A percentile compares a stretch with the other conserved stretches of the same genome.
phyloP scores from a whole-genome alignment of 2,797 vertebrate genomes.

The Myripristis jacobus region DNA sequence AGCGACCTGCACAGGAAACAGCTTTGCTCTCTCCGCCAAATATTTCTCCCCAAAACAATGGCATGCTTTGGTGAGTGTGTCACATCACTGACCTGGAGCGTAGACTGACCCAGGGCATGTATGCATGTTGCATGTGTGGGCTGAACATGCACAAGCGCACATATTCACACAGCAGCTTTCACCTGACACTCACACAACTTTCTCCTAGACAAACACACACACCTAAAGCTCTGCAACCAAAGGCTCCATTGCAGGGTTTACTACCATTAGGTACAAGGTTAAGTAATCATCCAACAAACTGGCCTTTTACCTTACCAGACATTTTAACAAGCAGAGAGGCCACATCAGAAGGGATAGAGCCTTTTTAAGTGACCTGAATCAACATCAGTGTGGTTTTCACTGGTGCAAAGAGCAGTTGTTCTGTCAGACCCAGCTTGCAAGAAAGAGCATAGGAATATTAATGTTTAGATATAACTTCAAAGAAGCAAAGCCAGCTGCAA shows the following conservation, averaged over 20 bases:
- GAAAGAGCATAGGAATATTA: background rate
- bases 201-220: background rate
- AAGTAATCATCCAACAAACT: background rate
- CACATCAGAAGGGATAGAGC: background rate
- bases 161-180: background rate
- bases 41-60: constrained; percentile 83
- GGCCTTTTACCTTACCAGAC: background rate
- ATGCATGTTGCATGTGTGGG: constrained; percentile 10
- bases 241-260: background rate
- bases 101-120: constrained; percentile 16
- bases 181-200: background rate
- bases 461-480: background rate
- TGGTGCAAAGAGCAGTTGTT: background rate
- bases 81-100: constrained; percentile 47
- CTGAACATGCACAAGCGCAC: constrained; percentile 9
- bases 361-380: background rate
- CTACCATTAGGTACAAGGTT: background rate
- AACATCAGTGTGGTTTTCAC: background rate
- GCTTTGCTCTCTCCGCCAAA: constrained; percentile 73
- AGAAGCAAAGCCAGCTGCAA: no score
- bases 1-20: constrained; percentile 80
- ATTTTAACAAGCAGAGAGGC: background rate
- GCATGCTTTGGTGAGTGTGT: constrained; percentile 67
- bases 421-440: background rate
- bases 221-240: background rate